A percentile compares a stretch with the other conserved stretches of the same genome.
Evolutionary conservation across 2,113 vertebrate genomes (phyloP).

Genomic region (Leptobrachium leishanense): DNA sequence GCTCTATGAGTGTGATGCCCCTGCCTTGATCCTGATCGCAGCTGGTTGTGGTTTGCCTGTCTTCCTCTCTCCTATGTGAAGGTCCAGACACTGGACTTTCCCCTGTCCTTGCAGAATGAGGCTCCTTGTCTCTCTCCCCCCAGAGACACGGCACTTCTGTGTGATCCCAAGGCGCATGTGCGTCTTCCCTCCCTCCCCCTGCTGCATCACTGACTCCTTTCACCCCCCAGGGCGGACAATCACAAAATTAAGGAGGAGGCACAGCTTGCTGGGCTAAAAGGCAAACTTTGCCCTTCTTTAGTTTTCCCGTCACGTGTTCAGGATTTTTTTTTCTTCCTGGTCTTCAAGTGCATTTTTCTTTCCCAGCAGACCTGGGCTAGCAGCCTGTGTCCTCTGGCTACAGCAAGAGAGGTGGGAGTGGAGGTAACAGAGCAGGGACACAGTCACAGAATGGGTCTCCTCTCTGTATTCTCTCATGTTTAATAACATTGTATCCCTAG

Average conservation of each 20-base stretch:
- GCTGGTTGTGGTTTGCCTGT: not conserved
- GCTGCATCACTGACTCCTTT: constrained; percentile 19
- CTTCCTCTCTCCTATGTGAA: not conserved
- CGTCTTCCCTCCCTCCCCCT: constrained; percentile 4
- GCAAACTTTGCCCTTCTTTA: constrained; percentile 6
- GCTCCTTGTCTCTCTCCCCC: constrained; percentile 8
- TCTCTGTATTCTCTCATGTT: too few species aligned
- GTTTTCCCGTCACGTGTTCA: constrained; percentile 15
- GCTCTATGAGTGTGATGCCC: not conserved
- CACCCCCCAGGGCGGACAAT: constrained; percentile 34
- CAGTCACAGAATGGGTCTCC: too few species aligned
- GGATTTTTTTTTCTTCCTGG: constrained; percentile 16
- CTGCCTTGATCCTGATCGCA: not conserved
- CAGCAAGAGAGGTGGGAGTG: too few species aligned
- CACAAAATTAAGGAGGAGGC: constrained; percentile 18
- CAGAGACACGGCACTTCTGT: constrained; percentile 8
- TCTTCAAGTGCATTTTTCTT: not conserved
- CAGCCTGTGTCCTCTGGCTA: too few species aligned
- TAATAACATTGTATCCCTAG: too few species aligned
- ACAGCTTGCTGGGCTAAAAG: not conserved
- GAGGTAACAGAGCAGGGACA: too few species aligned
- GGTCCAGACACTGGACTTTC: not conserved
- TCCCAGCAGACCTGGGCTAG: too few species aligned
- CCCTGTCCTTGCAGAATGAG: constrained; percentile 16
- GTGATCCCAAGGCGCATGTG: constrained; percentile 29